Evolutionary conservation across 2,113 vertebrate species (phyloP).

Genomic region (Serilophus lunatus): DNA sequence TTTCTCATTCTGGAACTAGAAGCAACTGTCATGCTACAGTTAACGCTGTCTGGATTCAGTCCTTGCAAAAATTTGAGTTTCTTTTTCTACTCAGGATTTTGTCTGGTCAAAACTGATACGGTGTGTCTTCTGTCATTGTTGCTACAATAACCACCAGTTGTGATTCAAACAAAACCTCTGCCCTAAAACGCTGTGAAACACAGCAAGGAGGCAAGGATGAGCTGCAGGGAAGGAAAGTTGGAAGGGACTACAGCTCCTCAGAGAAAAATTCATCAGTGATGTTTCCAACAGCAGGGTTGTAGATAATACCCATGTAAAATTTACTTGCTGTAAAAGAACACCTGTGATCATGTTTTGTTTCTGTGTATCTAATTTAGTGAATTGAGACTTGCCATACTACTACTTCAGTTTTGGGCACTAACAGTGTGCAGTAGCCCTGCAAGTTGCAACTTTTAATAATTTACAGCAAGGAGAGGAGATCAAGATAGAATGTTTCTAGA

Average conservation of each 20-base stretch:
- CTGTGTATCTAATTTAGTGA: neutral
- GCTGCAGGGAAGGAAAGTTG: neutral
- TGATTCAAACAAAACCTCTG: neutral
- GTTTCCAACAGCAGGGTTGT: neutral
- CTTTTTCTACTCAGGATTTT: neutral
- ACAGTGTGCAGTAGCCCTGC: neutral
- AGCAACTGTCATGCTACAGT: neutral
- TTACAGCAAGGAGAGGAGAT: slow-evolving; percentile 23
- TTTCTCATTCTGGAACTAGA: neutral
- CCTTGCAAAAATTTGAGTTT: neutral
- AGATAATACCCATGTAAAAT: slow-evolving; percentile 49
- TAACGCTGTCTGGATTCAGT: neutral
- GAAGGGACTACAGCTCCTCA: neutral
- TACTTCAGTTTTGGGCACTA: neutral
- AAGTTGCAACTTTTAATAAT: slow-evolving; percentile 45
- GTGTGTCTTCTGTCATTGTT: neutral
- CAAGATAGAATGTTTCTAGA: neutral
- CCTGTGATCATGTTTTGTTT: slow-evolving; percentile 57
- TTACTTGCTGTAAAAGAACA: slow-evolving; percentile 53
- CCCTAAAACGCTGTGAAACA: neutral
- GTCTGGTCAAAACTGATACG: neutral
- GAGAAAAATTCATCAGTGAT: neutral
- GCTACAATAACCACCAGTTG: neutral
- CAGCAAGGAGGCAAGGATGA: neutral
- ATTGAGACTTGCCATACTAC: neutral